phyloP scores from a whole-genome alignment of 1,140 invertebrate genomes.

The Geopemphigus sp. region DNA sequence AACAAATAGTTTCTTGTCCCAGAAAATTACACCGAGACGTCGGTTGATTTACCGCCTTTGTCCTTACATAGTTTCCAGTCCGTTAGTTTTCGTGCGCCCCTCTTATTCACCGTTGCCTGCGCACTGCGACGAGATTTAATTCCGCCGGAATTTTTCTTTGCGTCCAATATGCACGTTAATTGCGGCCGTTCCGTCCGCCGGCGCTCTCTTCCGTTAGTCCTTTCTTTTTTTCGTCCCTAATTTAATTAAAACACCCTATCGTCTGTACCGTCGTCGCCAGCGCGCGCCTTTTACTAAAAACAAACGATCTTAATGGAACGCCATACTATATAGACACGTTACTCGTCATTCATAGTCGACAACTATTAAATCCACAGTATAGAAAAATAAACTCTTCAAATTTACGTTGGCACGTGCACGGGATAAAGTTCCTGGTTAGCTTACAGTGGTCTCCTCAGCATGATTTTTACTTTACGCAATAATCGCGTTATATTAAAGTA shows the following conservation, averaged over 20 bases:
- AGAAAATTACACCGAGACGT: slow-evolving; percentile 17
- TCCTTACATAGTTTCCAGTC: slow-evolving; percentile 40
- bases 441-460: too few species aligned
- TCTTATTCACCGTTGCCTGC: neutral
- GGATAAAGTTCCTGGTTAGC: too few species aligned
- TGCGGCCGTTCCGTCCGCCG: neutral
- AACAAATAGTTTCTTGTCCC: neutral
- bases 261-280: neutral
- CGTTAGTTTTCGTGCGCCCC: slow-evolving; percentile 14
- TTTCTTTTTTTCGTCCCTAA: neutral
- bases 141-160: slow-evolving; percentile 2
- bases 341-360: too few species aligned
- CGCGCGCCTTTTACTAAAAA: neutral
- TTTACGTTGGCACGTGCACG: neutral
- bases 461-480: too few species aligned
- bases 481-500: too few species aligned
- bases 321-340: neutral
- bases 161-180: slow-evolving; percentile 37
- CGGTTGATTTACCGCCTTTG: slow-evolving; percentile 31
- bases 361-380: neutral
- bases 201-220: neutral
- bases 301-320: neutral
- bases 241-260: slow-evolving; percentile 10
- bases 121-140: slow-evolving; percentile 18
- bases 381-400: neutral